Percentiles rank a stretch among this genome's conserved stretches.
Evolutionary conservation across 2,888 invertebrate species (phyloP).

Genomic region (Ochropleura leucogaster): DNA sequence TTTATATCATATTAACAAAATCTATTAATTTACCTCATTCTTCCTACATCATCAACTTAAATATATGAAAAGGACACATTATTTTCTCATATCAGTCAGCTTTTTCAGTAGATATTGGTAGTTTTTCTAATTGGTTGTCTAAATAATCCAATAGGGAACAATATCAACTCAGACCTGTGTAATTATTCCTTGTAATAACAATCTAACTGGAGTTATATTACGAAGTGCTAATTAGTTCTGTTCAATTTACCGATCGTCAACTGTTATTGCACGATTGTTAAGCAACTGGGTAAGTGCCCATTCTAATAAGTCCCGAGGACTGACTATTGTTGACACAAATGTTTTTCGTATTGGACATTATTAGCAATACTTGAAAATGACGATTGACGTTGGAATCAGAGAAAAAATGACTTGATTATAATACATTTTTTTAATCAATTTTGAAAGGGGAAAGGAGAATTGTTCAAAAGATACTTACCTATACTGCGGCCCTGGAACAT

Average conservation of each 20-base stretch:
- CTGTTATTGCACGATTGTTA: not conserved
- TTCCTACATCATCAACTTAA: not conserved
- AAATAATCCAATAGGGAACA: not conserved
- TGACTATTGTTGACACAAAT: conserved; percentile 6
- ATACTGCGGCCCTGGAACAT: too few relatives aligned
- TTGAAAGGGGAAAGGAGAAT: not conserved
- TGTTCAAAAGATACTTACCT: too few relatives aligned
- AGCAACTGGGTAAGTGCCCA: not conserved
- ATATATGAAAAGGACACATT: not conserved
- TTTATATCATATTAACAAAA: too few relatives aligned
- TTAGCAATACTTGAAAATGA: not conserved
- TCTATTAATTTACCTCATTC: not conserved
- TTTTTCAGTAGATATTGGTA: not conserved
- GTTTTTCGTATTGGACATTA: conserved; percentile 11
- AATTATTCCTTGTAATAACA: not conserved
- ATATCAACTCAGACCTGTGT: too few relatives aligned
- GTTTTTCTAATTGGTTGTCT: not conserved
- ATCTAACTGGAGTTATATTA: not conserved
- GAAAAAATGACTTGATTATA: not conserved
- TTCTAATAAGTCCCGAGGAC: not conserved
- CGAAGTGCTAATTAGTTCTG: conserved; percentile 24
- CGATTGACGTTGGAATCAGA: not conserved
- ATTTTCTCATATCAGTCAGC: too few relatives aligned
- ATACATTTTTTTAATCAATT: not conserved
- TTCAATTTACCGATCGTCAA: not conserved